Base-by-base conservation (phyloP, 2,888 invertebrate genomes). In the Hemaris fuciformis region DNA sequence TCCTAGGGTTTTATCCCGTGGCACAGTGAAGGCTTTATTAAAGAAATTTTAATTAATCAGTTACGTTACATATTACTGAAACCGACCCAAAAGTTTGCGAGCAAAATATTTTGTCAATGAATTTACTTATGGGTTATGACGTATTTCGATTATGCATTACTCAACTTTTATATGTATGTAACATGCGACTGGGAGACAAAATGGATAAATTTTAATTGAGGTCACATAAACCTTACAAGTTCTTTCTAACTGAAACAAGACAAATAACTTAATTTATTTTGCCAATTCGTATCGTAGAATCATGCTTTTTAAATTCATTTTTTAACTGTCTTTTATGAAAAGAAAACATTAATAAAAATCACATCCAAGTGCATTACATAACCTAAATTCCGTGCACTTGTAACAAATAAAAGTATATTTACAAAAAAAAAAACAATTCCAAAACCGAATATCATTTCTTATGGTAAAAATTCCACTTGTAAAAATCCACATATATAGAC, bases 281-380 rank as follows among this genome's bases (percentile, higher is more conserved):
- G 72, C 72, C 75, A 72, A 65, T 58, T 66, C 64, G 64, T 38
- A 67, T 53, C 62, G 67, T 65, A 70, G 56, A 53, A 67, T 70
- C 64, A 25, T 15, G 13, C 3, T 18, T 10, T 31, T 53, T 8
- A 18, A 18, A 63, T 67, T 70, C 57, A 69, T 41, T 61, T 61
- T 71, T 69, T 63, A 77, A 80, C 73, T 84, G 86, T 88, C 85
- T 88, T 88, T 87, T 83, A 77, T 71, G 79, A 75, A 83, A 79
- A 79, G 72, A 75, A 77, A 79, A 73, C 69, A 77, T 73, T 70
- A 70, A 75, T 79, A 76, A 79, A 75, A 72, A 81, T 81, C 78
- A 83, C 76, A 81, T 65, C 73, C 61, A 75, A 75, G 82, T 76
- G 77, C 80, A 74, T 66, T 68, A 67, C 58, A 69, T 46, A 45